Conservation (phyloP, 2,888 invertebrate genomes). For the Trissolcus brochymenae region DNA sequence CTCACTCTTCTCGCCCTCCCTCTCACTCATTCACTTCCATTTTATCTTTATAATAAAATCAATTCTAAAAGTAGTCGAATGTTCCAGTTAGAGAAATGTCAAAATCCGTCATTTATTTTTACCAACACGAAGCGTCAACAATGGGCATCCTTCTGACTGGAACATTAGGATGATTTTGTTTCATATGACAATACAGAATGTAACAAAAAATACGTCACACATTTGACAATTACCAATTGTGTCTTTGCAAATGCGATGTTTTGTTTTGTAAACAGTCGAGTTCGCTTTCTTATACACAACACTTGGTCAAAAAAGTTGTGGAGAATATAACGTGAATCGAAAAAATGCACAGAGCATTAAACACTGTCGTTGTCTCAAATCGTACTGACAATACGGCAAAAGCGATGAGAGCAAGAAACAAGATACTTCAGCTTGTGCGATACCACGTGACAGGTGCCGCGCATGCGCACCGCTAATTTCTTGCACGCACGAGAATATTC, state of each 20-base stretch:
- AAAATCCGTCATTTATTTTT: constrained; percentile 1
- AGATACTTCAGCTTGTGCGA: constrained; percentile 31
- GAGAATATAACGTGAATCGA: neutral
- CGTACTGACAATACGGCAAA: constrained; percentile 24
- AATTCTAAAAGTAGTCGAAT: neutral
- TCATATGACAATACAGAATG: neutral
- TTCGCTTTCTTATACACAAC: neutral
- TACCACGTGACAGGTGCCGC: constrained; percentile 33
- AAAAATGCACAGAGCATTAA: neutral
- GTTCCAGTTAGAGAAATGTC: constrained; percentile 2
- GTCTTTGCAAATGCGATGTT: neutral
- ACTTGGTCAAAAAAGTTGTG: neutral
- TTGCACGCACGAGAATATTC: constrained; percentile 33
- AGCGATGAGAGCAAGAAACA: constrained; percentile 17
- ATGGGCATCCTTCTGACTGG: neutral
- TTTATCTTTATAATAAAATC: neutral
- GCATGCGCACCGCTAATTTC: constrained; percentile 14
- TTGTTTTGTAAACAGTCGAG: neutral
- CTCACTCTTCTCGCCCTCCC: neutral
- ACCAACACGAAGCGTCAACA: neutral
- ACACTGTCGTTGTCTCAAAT: constrained; percentile 8
- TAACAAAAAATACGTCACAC: constrained; percentile 3
- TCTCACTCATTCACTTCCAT: too few species aligned
- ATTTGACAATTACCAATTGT: constrained; percentile 30
- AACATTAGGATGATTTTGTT: neutral